Evolutionary conservation across 2,113 vertebrate species (phyloP).

Genomic region (Craseonycteris thonglongyai): DNA sequence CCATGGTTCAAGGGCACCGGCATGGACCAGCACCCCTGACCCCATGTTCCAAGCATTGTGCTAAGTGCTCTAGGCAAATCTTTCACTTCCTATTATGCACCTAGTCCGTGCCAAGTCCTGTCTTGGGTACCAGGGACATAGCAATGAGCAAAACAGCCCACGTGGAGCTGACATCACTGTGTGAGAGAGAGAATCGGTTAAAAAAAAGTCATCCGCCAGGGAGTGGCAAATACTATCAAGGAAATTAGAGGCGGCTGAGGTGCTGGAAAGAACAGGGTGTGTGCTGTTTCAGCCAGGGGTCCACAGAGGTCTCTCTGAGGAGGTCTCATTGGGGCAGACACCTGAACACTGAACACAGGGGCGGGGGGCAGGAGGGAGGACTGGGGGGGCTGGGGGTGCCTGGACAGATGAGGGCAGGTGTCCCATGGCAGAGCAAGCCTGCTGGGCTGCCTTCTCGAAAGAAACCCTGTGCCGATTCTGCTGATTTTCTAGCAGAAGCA

Average conservation of each 20-base stretch:
- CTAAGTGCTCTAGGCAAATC: not conserved
- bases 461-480: not conserved
- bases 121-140: not conserved
- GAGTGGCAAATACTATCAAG: not conserved
- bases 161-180: accelerated
- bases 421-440: not conserved
- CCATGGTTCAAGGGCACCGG: not conserved
- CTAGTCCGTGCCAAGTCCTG: not conserved
- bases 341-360: not conserved
- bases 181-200: not conserved
- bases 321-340: not conserved
- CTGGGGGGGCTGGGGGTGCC: not conserved
- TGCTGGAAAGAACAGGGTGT: not conserved
- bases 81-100: not conserved
- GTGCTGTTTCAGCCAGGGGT: not conserved
- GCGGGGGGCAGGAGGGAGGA: no score
- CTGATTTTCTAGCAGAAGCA: not conserved
- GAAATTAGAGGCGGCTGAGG: not conserved
- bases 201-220: no score
- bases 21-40: not conserved
- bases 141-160: not conserved
- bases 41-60: not conserved
- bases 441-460: not conserved
- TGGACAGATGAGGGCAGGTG: not conserved
- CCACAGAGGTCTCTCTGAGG: not conserved